Evolutionary conservation across 2,888 invertebrate species (phyloP).

Genomic region (Sialis fuliginosa): DNA sequence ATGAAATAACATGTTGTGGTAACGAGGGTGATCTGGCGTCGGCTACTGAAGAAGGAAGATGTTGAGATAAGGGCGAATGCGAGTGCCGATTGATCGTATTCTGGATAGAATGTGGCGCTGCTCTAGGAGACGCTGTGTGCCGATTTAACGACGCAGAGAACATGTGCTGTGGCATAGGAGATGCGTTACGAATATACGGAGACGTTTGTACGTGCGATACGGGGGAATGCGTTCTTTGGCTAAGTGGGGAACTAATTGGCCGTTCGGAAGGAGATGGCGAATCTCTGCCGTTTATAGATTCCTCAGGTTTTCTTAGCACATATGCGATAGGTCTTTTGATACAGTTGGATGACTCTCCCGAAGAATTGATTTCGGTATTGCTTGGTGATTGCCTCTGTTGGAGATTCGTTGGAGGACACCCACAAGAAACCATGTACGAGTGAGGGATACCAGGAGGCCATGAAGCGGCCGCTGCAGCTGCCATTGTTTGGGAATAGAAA

Average conservation of each 20-base stretch:
- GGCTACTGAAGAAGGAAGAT: background rate
- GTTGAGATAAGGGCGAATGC: background rate
- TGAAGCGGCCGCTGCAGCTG: slow-evolving; percentile 20
- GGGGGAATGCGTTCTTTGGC: no score
- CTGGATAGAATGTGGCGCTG: background rate
- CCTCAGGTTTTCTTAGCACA: slow-evolving; percentile 41
- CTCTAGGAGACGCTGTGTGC: no score
- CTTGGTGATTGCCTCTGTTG: slow-evolving; percentile 19
- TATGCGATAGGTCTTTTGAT: slow-evolving; percentile 38
- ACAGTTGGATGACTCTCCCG: background rate
- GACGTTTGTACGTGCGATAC: no score
- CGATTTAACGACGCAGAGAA: no score
- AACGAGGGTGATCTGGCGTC: background rate
- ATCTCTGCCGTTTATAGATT: slow-evolving; percentile 28
- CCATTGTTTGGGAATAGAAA: slow-evolving; percentile 31
- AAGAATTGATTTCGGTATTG: slow-evolving; percentile 15
- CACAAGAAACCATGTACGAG: slow-evolving; percentile 30
- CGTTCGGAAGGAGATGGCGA: slow-evolving; percentile 22
- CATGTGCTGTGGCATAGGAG: no score
- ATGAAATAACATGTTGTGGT: slow-evolving; percentile 1
- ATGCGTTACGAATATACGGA: no score
- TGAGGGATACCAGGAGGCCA: slow-evolving; percentile 20
- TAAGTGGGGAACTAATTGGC: slow-evolving; percentile 33
- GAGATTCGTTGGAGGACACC: slow-evolving; percentile 22
- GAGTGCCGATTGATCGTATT: background rate